Evolutionary conservation across 2,888 invertebrate genomes (phyloP).

Genomic region (Steinernema hermaphroditum): DNA sequence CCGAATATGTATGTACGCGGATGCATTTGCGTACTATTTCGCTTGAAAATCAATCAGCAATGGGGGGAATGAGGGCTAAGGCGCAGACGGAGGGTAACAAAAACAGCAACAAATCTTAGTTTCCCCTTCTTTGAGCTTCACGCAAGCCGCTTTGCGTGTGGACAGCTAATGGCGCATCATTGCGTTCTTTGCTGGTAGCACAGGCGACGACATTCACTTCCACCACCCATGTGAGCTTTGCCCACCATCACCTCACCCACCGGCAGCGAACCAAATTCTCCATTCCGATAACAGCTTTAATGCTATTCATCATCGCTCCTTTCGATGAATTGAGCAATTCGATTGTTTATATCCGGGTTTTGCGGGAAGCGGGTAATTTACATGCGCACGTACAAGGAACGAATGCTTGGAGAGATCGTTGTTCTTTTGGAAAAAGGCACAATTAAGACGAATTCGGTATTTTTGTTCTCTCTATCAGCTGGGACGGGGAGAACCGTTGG

Average conservation of each 20-base stretch:
- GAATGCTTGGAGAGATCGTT: too few species aligned
- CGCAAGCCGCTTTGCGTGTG: too few species aligned
- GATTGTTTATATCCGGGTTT: too few species aligned
- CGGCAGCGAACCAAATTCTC: neutral
- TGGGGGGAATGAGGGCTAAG: neutral
- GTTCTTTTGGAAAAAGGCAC: too few species aligned
- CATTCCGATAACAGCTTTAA: neutral
- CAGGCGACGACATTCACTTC: neutral
- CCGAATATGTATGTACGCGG: neutral
- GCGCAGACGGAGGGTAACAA: neutral
- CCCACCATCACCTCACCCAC: neutral
- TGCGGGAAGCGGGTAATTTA: conserved; percentile 3
- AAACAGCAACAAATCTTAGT: neutral
- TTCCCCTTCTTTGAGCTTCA: neutral
- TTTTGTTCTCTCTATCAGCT: too few species aligned
- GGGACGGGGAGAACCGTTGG: neutral
- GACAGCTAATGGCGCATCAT: conserved; percentile 6
- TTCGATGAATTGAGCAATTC: neutral
- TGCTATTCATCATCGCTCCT: neutral
- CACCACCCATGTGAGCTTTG: neutral
- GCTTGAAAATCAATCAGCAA: conserved; percentile 9
- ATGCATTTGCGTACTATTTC: neutral
- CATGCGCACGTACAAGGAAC: neutral
- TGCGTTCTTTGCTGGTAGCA: neutral
- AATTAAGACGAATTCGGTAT: too few species aligned